Evolutionary conservation across 2,797 vertebrate species (phyloP).

Genomic region (Xenentodon cancila): DNA sequence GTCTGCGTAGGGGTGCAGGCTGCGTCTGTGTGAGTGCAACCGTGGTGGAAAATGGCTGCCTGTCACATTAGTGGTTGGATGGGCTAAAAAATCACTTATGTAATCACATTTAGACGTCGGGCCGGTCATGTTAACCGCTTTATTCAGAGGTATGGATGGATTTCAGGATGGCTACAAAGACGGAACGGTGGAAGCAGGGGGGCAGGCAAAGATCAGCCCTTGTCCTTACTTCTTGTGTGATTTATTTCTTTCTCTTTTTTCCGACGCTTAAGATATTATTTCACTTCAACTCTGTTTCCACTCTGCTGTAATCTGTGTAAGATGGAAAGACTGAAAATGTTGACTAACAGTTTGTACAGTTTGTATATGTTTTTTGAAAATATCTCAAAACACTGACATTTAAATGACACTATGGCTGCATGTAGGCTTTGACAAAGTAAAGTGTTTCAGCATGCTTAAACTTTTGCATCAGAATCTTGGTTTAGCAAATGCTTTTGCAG

Average conservation of each 20-base stretch:
- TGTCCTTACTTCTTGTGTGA: slow-evolving; percentile 10
- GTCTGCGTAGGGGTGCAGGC: slow-evolving; percentile 13
- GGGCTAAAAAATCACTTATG: slow-evolving; percentile 74
- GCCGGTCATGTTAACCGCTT: slow-evolving; percentile 75
- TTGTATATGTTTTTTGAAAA: background rate
- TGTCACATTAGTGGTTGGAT: slow-evolving; percentile 78
- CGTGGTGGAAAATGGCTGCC: slow-evolving; percentile 68
- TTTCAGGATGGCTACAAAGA: slow-evolving; percentile 61
- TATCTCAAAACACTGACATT: too few relatives aligned
- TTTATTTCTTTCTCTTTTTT: slow-evolving; percentile 7
- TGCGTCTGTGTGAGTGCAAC: slow-evolving; percentile 67
- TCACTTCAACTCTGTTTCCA: background rate
- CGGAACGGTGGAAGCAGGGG: slow-evolving; percentile 34
- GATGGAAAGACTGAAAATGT: background rate
- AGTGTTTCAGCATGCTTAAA: too few relatives aligned
- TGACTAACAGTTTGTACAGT: background rate
- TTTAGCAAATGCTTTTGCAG: too few relatives aligned
- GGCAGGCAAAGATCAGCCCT: slow-evolving; percentile 12
- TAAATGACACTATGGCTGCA: too few relatives aligned
- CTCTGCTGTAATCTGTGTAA: background rate
- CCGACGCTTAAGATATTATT: background rate
- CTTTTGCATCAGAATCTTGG: too few relatives aligned
- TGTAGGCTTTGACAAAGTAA: too few relatives aligned
- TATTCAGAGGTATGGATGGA: slow-evolving; percentile 73
- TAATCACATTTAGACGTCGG: slow-evolving; percentile 70